These are phyloP conservation scores for Catostomus latipinnis DNA, from an alignment of 2,797 vertebrate species.

Conservation along the genomic window DNA sequence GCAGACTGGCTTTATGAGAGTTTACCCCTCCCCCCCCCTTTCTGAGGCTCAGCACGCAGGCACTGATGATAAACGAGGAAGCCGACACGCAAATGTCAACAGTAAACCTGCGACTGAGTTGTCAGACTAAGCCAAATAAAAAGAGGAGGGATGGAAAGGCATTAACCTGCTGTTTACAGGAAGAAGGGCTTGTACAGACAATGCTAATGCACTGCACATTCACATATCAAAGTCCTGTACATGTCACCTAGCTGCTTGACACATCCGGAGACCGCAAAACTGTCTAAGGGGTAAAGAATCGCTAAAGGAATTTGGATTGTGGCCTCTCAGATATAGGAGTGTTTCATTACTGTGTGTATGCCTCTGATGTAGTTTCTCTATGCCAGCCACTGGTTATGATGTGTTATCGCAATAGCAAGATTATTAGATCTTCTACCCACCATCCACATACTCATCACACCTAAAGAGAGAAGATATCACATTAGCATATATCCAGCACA, in stretches of 20 bases:
- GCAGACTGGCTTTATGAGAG: conserved; percentile 32
- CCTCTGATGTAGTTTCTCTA: conserved; percentile 14
- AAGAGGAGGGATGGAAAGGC: conserved; percentile 46
- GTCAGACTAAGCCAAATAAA: conserved; percentile 55
- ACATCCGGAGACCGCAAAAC: not conserved
- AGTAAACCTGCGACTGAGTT: conserved; percentile 21
- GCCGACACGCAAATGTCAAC: conserved; percentile 52
- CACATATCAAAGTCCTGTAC: conserved; percentile 48
- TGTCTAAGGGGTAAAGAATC: not conserved
- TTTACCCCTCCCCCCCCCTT: conserved; percentile 21
- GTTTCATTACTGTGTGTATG: conserved; percentile 29
- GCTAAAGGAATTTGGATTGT: not conserved
- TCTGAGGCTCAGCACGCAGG: not conserved
- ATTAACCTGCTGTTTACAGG: conserved; percentile 60
- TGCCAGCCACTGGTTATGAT: conserved; percentile 40
- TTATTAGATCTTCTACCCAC: conserved; percentile 42
- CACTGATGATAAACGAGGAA: conserved; percentile 53
- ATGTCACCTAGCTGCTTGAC: not conserved
- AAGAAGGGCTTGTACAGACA: conserved; percentile 48
- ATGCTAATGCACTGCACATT: conserved; percentile 42
- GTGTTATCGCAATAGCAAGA: conserved; percentile 37
- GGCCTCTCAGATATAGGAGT: not conserved
- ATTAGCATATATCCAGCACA: conserved; percentile 49
- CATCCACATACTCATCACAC: conserved; percentile 35
- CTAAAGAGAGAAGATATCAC: conserved; percentile 27